Base-by-base conservation (phyloP, 2,113 vertebrate species). In the Candoia aspera region DNA sequence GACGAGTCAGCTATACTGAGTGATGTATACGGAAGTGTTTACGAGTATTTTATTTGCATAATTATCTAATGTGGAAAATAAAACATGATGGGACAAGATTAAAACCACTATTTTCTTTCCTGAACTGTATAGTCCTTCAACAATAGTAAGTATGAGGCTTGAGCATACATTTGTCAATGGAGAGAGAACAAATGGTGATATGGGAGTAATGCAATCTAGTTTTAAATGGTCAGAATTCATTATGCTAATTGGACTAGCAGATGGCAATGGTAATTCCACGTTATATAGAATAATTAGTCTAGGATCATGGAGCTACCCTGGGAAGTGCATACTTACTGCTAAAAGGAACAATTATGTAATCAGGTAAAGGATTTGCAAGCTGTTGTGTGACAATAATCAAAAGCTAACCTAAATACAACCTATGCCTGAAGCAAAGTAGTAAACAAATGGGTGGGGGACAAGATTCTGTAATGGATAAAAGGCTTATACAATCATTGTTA, bases 221-320 rank as follows among this genome's bases (percentile, higher is more conserved):
- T 95, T 87, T 90, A 95, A 89, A 91, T 57, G 92, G 91, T 87
- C 86, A 84, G 92, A 94, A 96, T 96, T 90, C 92, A 89, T 96
- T 96, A 96, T 91, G 94, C 87, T 94, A 90, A 95, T 95, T 94
- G 95, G 83, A 92, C 33, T 59, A 94, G 90, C 92, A 94, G 93
- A 96, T 17, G 0, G 92, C 93, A 94, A 94, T 93, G 92, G 91
- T 64, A 96, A 95, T 93, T 94, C 93, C 94, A 87, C 94, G 90
- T 86, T 93, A 91, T 92, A 26, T 93, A 88, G 95, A 95, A 95
- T 92, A 95, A 93, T 95, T 93, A 94, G 94, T 79, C 79, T 24
- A 92, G 92, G 60, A 94, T 23, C 0, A 0, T 92, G 91, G 91
- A 94, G 94, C 90, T 84, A 87, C 59, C 84, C 84, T 90, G 94